Conservation (phyloP, 1,140 invertebrate species). For the Aphidius gifuensis region DNA sequence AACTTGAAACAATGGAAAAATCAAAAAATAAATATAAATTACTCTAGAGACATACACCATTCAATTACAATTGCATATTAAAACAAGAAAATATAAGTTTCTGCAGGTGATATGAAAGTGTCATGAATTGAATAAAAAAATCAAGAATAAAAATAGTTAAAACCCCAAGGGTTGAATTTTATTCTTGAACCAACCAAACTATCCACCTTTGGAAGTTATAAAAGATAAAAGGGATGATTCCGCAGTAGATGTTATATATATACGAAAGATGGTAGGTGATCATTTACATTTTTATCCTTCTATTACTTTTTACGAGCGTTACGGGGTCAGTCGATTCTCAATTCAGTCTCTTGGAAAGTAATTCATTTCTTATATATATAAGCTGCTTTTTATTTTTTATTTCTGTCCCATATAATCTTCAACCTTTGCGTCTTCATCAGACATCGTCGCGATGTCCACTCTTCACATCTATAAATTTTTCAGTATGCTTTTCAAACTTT, state of each 20-base stretch:
- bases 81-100: too few species aligned
- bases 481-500: too few species aligned
- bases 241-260: constrained; percentile 2
- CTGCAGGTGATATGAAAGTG: too few species aligned
- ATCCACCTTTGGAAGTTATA: constrained; percentile 21
- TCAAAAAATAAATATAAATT: too few species aligned
- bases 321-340: constrained; percentile 23
- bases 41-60: too few species aligned
- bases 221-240: constrained; percentile 21
- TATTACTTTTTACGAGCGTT: constrained; percentile 33
- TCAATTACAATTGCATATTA: too few species aligned
- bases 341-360: constrained; percentile 13
- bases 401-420: background rate
- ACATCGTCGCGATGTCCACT: too few species aligned
- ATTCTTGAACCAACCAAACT: background rate
- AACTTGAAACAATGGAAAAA: too few species aligned
- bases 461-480: too few species aligned
- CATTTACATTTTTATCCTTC: constrained; percentile 34
- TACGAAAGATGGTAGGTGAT: constrained; percentile 17
- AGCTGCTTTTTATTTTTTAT: constrained; percentile 10
- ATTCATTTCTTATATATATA: background rate
- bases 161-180: constrained; percentile 12
- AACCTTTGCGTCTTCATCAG: background rate
- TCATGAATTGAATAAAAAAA: too few species aligned
- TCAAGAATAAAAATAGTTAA: too few species aligned